Evolutionary conservation across 1,140 invertebrate genomes (phyloP).

Genomic region (Onthophagus taurus): DNA sequence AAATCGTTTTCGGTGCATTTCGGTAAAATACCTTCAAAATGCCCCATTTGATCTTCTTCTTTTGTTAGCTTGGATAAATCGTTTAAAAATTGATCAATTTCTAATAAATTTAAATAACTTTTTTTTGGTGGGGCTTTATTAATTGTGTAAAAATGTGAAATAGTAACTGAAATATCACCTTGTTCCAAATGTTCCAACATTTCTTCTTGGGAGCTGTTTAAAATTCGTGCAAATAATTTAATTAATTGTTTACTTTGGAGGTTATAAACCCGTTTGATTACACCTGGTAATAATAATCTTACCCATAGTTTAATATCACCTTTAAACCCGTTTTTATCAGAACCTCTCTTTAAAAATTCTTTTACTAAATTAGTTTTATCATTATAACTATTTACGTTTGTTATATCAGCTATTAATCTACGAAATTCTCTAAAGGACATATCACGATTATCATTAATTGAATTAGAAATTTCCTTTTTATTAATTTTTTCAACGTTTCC

Average conservation of each 20-base stretch:
- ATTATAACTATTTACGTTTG: slow-evolving; percentile 66
- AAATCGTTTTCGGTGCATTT: slow-evolving; percentile 78
- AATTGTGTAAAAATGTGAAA: slow-evolving; percentile 68
- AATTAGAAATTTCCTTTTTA: not conserved
- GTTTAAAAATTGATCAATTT: slow-evolving; percentile 68
- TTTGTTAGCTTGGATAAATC: slow-evolving; percentile 65
- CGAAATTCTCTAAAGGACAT: slow-evolving; percentile 71
- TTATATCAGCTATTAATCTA: slow-evolving; percentile 64
- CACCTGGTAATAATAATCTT: slow-evolving; percentile 72
- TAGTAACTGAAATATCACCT: slow-evolving; percentile 83
- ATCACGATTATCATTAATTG: slow-evolving; percentile 17
- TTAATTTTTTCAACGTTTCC: not conserved
- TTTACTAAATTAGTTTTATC: slow-evolving; percentile 71
- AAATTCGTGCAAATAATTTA: slow-evolving; percentile 79
- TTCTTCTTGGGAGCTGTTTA: slow-evolving; percentile 59
- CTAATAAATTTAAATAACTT: slow-evolving; percentile 64
- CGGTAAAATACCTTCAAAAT: slow-evolving; percentile 63
- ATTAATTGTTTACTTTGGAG: slow-evolving; percentile 85
- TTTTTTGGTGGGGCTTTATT: slow-evolving; percentile 53
- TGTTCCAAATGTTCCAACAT: slow-evolving; percentile 82
- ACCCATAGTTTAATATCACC: slow-evolving; percentile 76
- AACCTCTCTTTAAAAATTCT: slow-evolving; percentile 58
- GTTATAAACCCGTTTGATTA: slow-evolving; percentile 80
- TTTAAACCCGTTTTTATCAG: slow-evolving; percentile 56
- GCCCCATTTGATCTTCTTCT: slow-evolving; percentile 76